Conservation (phyloP, 1,140 invertebrate species). For the Brachionus paranguensis region DNA sequence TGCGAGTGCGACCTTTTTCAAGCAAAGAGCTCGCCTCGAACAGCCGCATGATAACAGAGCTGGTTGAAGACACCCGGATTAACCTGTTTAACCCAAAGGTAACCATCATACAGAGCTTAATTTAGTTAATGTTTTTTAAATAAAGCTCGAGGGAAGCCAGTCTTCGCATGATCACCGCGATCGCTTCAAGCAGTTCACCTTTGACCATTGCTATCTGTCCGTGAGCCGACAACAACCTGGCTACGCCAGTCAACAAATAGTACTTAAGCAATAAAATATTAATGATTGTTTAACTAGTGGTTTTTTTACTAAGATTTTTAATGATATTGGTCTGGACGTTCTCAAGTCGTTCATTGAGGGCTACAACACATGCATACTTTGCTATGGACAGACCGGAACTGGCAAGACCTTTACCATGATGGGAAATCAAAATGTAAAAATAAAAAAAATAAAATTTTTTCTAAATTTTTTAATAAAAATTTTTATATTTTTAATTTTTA, state of each 20-base stretch:
- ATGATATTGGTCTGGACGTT: constrained; percentile 49
- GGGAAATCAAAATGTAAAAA: constrained; percentile 42
- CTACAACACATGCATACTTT: constrained; percentile 62
- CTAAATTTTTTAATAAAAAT: too few relatives aligned
- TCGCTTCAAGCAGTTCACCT: constrained; percentile 23
- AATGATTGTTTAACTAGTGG: not conserved
- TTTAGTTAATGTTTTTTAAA: not conserved
- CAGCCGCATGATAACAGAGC: not conserved
- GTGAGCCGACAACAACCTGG: not conserved
- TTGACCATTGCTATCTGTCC: constrained; percentile 32
- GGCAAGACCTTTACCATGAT: constrained; percentile 59
- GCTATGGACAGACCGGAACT: constrained; percentile 61
- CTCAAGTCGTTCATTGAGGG: constrained; percentile 54
- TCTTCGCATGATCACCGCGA: constrained; percentile 22
- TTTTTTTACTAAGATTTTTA: constrained; percentile 46
- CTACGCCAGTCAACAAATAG: constrained; percentile 28
- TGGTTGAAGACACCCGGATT: not conserved
- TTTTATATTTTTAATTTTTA: not conserved
- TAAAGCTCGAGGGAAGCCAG: constrained; percentile 17
- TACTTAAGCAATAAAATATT: not conserved
- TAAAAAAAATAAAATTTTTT: not conserved
- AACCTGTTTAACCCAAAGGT: constrained; percentile 14
- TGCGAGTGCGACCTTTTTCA: constrained; percentile 29
- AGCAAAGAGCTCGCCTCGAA: not conserved
- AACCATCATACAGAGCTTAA: not conserved